phyloP scores from a whole-genome alignment of 1,140 invertebrate species.

The Drosophila repletoides region DNA sequence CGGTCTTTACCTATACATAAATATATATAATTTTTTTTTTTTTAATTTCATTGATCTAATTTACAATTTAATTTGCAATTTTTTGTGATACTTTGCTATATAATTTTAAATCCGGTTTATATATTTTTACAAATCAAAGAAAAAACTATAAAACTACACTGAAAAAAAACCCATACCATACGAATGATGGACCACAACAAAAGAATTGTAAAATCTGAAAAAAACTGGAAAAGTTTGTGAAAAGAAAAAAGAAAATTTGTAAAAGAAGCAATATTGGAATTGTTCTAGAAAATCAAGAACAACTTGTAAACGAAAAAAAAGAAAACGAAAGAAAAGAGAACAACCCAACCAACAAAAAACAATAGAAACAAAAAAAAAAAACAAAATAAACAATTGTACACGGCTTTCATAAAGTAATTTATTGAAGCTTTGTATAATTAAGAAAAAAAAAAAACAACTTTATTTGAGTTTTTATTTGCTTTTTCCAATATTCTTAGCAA shows the following conservation, averaged over 20 bases:
- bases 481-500: conserved; percentile 17
- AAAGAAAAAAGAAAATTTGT: conserved; percentile 46
- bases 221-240: conserved; percentile 16
- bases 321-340: conserved; percentile 36
- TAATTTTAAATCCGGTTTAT: conserved; percentile 70
- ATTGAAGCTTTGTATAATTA: conserved; percentile 77
- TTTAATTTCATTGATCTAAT: conserved; percentile 71
- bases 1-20: conserved; percentile 34
- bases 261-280: conserved; percentile 70
- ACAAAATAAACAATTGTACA: conserved; percentile 71
- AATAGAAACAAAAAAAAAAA: conserved; percentile 50
- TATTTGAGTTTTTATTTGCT: conserved; percentile 65
- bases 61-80: conserved; percentile 80
- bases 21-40: conserved; percentile 45
- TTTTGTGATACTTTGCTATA: conserved; percentile 81
- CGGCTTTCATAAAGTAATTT: conserved; percentile 71
- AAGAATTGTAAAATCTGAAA: conserved; percentile 49
- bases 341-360: conserved; percentile 58
- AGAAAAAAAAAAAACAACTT: conserved; percentile 50
- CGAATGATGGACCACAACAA: conserved; percentile 24
- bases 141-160: conserved; percentile 34
- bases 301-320: conserved; percentile 63
- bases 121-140: conserved; percentile 47
- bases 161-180: conserved; percentile 24
- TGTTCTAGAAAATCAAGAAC: conserved; percentile 63